These are phyloP conservation scores for Lumbricus terrestris DNA, from an alignment of 2,888 invertebrate genomes.

Conservation along the genomic window DNA sequence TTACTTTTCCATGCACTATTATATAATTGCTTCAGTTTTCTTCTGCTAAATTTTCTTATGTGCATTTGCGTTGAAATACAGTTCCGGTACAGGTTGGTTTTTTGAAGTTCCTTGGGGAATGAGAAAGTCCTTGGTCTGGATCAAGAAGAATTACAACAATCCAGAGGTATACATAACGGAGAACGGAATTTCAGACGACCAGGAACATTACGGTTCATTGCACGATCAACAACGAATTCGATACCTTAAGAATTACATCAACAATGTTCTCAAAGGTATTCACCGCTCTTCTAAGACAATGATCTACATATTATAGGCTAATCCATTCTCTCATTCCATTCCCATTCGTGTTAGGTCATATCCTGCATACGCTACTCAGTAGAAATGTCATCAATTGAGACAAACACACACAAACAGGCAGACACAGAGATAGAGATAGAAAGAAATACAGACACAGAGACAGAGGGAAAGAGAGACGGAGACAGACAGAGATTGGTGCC, in stretches of 20 bases:
- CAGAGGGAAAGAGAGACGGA: too few species aligned
- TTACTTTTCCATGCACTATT: too few species aligned
- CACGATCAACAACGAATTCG: slow-evolving; percentile 48
- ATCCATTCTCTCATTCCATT: not conserved
- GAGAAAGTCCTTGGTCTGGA: slow-evolving; percentile 34
- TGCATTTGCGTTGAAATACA: not conserved
- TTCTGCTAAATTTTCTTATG: not conserved
- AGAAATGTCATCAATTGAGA: too few species aligned
- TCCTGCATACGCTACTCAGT: too few species aligned
- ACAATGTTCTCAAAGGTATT: slow-evolving; percentile 56
- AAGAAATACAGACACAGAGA: too few species aligned
- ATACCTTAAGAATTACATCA: slow-evolving; percentile 49
- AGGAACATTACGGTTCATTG: slow-evolving; percentile 42
- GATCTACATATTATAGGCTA: not conserved
- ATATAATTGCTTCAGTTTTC: too few species aligned
- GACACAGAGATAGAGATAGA: too few species aligned
- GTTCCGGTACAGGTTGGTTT: slow-evolving; percentile 35
- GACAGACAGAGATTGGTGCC: too few species aligned
- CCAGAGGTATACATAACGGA: slow-evolving; percentile 38
- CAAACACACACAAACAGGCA: too few species aligned
- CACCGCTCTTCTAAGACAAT: not conserved
- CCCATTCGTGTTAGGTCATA: too few species aligned
- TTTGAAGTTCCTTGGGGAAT: slow-evolving; percentile 36
- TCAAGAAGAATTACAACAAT: slow-evolving; percentile 35
- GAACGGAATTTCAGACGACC: slow-evolving; percentile 44